These are phyloP conservation scores for Spilosoma lubricipeda DNA, from an alignment of 2,888 invertebrate species.

Conservation along the genomic window DNA sequence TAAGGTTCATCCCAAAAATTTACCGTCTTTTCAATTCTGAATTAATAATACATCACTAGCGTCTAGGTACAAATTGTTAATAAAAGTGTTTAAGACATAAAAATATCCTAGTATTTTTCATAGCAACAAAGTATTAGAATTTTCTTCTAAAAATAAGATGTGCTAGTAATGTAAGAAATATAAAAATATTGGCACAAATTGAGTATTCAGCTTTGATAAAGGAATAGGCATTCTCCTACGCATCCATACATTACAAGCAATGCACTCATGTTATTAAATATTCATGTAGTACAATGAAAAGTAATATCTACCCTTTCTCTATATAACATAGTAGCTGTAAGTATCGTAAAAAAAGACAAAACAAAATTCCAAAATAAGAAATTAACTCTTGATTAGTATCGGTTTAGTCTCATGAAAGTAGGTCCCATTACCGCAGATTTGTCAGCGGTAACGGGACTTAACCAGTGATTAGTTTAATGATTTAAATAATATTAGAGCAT, in stretches of 20 bases:
- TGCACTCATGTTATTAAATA: not conserved
- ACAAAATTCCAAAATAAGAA: too few relatives aligned
- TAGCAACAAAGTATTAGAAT: constrained; percentile 39
- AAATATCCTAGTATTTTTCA: constrained; percentile 16
- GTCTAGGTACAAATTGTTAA: not conserved
- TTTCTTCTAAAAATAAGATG: constrained; percentile 46
- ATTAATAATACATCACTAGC: not conserved
- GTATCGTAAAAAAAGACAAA: too few relatives aligned
- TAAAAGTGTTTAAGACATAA: not conserved
- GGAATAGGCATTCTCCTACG: constrained; percentile 59
- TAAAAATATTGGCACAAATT: constrained; percentile 74
- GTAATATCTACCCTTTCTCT: not conserved
- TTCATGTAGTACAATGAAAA: not conserved
- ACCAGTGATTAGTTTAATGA: not conserved
- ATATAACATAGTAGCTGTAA: not conserved
- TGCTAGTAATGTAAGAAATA: constrained; percentile 56
- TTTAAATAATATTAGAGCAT: constrained; percentile 25
- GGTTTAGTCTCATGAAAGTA: not conserved
- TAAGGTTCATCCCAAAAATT: not conserved
- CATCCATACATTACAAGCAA: constrained; percentile 39
- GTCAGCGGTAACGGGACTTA: not conserved
- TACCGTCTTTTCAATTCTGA: not conserved
- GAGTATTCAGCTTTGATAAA: constrained; percentile 70
- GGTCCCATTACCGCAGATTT: not conserved
- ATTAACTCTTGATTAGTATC: not conserved